A percentile compares a stretch with the other conserved stretches of the same genome.
Evolutionary conservation across 2,113 vertebrate species (phyloP).

Genomic region (Lophotis ruficrista): DNA sequence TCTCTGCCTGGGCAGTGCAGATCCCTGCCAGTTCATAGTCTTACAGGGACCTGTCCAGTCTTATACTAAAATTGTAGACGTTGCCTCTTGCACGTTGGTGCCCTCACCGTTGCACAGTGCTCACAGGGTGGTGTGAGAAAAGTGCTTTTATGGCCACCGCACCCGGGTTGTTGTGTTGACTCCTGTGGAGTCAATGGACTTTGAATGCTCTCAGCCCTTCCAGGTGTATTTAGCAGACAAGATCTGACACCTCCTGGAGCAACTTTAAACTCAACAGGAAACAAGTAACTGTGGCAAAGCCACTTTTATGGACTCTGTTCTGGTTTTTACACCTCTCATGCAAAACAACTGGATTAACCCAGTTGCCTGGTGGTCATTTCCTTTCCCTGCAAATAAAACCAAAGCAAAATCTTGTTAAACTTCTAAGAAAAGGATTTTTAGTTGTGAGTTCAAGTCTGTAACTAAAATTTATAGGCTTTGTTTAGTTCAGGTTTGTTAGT

Average conservation of each 20-base stretch:
- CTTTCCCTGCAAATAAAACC: neutral
- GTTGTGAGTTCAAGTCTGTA: neutral
- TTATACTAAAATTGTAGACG: neutral
- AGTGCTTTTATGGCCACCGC: neutral
- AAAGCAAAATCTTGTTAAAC: neutral
- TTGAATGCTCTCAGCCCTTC: neutral
- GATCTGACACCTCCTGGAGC: neutral
- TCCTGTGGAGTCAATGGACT: neutral
- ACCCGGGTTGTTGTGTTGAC: fast-evolving
- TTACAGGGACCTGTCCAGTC: neutral
- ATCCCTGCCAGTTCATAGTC: neutral
- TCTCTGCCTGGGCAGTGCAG: neutral
- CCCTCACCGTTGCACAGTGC: neutral
- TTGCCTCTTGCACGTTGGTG: neutral
- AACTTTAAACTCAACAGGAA: neutral
- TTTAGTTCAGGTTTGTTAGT: neutral
- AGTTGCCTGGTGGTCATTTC: neutral
- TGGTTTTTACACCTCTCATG: neutral
- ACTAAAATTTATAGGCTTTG: neutral
- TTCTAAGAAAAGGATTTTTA: neutral
- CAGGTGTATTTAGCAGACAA: too few relatives aligned
- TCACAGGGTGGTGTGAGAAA: neutral
- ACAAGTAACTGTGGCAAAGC: neutral
- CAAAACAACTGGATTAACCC: neutral
- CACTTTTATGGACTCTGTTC: neutral